Conservation (phyloP, 2,113 vertebrate genomes). For the Hiodon tergisus region DNA sequence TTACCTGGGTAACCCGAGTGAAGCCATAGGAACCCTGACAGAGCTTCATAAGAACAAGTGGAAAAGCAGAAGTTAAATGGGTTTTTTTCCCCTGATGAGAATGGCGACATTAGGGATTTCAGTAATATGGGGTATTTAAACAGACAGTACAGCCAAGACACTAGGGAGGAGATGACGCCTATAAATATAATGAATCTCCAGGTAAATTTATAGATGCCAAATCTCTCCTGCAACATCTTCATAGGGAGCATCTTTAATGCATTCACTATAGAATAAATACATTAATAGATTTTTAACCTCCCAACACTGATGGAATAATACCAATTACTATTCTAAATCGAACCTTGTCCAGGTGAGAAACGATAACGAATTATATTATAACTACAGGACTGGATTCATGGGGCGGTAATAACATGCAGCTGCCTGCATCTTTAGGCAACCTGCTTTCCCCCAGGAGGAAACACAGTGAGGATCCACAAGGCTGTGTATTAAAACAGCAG, state of each 20-base stretch:
- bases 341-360: not conserved
- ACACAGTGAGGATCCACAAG: not conserved
- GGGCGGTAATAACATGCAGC: not conserved
- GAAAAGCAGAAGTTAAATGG: too few relatives aligned
- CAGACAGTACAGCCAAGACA: too few relatives aligned
- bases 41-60: too few relatives aligned
- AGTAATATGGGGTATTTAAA: too few relatives aligned
- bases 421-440: not conserved
- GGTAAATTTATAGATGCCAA: not conserved
- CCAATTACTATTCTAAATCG: not conserved
- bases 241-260: not conserved
- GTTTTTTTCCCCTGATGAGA: too few relatives aligned
- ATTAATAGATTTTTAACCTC: not conserved
- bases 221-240: not conserved
- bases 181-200: not conserved
- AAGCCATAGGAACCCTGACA: too few relatives aligned
- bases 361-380: not conserved
- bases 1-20: too few relatives aligned
- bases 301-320: not conserved
- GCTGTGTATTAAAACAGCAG: slow-evolving; percentile 15
- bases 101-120: too few relatives aligned
- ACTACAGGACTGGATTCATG: not conserved
- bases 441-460: not conserved
- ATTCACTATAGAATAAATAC: not conserved
- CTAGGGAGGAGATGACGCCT: too few relatives aligned